Evolutionary conservation across 2,797 vertebrate genomes (phyloP).

Genomic region (Gallirallus australis): DNA sequence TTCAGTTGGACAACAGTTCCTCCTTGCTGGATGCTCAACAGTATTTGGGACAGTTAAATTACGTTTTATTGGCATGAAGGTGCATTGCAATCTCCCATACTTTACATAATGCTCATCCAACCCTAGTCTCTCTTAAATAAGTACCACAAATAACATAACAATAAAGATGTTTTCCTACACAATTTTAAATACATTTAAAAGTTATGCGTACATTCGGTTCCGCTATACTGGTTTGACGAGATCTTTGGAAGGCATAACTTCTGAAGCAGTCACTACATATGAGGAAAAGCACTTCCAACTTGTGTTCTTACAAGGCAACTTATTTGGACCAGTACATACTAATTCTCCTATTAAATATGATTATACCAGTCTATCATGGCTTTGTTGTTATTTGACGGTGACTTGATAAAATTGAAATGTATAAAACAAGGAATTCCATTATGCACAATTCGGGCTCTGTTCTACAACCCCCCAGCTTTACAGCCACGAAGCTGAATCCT

Average conservation of each 20-base stretch:
- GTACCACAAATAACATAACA: conserved; percentile 86
- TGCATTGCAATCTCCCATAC: conserved; percentile 96
- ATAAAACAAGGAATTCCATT: conserved; percentile 64
- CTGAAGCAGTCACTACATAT: conserved; percentile 79
- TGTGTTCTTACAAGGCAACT: conserved; percentile 85
- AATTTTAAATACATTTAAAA: conserved; percentile 84
- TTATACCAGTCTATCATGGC: conserved; percentile 85
- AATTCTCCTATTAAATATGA: conserved; percentile 81
- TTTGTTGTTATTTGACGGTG: conserved; percentile 77
- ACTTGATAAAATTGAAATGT: conserved; percentile 79
- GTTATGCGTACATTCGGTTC: conserved; percentile 82
- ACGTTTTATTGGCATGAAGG: conserved; percentile 90
- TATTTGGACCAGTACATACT: conserved; percentile 82
- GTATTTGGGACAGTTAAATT: conserved; percentile 84
- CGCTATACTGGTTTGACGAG: conserved; percentile 70
- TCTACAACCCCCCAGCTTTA: conserved; percentile 50
- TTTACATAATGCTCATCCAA: conserved; percentile 87
- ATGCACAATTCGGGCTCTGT: conserved; percentile 74
- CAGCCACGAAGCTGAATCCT: conserved; percentile 65
- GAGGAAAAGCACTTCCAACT: conserved; percentile 80
- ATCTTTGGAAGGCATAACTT: conserved; percentile 82
- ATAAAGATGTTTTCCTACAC: conserved; percentile 81
- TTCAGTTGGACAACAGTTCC: conserved; percentile 86
- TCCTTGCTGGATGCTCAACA: conserved; percentile 82
- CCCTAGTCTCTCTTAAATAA: conserved; percentile 84